Evolutionary conservation across 2,113 vertebrate genomes (phyloP).

Genomic region (Cinclus mexicanus): DNA sequence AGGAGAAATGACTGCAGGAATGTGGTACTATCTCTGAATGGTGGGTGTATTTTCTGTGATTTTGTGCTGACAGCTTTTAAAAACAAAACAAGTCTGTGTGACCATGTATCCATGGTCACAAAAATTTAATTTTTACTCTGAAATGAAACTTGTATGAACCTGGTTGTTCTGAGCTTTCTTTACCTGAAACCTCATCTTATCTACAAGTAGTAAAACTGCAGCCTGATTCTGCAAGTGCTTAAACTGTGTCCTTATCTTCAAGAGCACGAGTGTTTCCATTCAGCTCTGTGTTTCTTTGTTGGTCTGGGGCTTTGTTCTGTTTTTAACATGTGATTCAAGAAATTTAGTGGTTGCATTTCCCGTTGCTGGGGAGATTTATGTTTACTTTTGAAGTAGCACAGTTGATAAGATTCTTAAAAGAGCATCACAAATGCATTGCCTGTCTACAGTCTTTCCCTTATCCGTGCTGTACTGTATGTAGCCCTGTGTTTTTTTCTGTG

Average conservation of each 20-base stretch:
- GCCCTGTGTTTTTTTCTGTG: neutral
- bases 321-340: slow-evolving; percentile 48
- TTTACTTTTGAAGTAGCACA: slow-evolving; percentile 31
- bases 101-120: neutral
- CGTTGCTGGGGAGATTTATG: slow-evolving; percentile 26
- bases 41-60: neutral
- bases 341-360: slow-evolving; percentile 37
- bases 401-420: slow-evolving; percentile 25
- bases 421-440: neutral
- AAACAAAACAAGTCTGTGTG: neutral
- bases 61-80: slow-evolving; percentile 30
- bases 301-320: slow-evolving; percentile 50
- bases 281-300: slow-evolving; percentile 40
- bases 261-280: slow-evolving; percentile 27
- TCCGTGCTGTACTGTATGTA: neutral
- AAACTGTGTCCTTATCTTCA: slow-evolving; percentile 26
- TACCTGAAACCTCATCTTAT: slow-evolving; percentile 17
- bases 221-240: slow-evolving; percentile 16
- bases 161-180: neutral
- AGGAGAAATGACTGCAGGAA: neutral
- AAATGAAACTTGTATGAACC: neutral
- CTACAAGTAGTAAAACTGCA: slow-evolving; percentile 31
- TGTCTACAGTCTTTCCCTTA: neutral
- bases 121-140: neutral
- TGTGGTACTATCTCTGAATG: neutral